phyloP scores from a whole-genome alignment of 2,113 vertebrate genomes.

The Halcyon malimbica region DNA sequence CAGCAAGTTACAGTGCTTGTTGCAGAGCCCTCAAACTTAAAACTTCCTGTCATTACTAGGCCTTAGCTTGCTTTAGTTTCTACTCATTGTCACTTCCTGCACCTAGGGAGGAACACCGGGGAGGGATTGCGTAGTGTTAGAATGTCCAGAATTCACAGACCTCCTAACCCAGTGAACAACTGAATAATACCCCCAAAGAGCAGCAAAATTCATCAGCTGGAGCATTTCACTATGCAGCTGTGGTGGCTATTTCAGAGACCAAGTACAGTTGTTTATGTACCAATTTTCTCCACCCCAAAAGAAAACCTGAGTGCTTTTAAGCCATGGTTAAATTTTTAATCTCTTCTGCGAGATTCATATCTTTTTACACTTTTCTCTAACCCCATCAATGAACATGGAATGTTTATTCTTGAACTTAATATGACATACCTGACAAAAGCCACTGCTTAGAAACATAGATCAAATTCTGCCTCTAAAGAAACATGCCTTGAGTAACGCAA shows the following conservation, averaged over 20 bases:
- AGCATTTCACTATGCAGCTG: accelerated
- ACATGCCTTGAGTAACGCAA: background rate
- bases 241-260: background rate
- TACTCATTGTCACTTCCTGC: background rate
- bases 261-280: accelerated
- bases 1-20: accelerated
- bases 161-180: background rate
- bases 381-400: too few relatives aligned
- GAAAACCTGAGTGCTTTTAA: background rate
- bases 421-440: background rate
- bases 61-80: background rate
- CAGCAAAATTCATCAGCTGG: background rate
- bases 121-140: background rate
- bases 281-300: background rate
- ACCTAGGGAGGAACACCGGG: background rate
- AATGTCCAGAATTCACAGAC: background rate
- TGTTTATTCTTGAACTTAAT: background rate
- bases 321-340: background rate
- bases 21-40: accelerated
- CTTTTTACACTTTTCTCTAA: background rate
- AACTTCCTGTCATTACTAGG: accelerated
- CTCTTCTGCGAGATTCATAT: accelerated
- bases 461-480: background rate
- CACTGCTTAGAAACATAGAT: background rate
- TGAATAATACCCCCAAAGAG: background rate